Evolutionary conservation across 2,888 invertebrate species (phyloP).

Genomic region (Minunthozetes semirufus): DNA sequence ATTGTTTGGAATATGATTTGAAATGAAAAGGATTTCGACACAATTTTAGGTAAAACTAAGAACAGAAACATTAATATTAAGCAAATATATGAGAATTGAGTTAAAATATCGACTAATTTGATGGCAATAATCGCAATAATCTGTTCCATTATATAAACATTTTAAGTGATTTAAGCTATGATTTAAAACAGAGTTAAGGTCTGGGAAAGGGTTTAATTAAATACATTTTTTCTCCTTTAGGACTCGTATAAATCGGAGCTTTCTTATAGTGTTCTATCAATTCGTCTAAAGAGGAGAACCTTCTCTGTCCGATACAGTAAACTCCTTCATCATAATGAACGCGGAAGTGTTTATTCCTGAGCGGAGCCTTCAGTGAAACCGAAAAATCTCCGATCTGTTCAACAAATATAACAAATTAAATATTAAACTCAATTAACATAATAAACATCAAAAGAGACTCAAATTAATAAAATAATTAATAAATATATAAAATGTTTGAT

Average conservation of each 20-base stretch:
- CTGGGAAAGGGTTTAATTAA: conserved; percentile 71
- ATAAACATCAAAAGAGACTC: too few relatives aligned
- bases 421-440: too few relatives aligned
- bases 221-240: conserved; percentile 94
- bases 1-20: too few relatives aligned
- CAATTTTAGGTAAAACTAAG: too few relatives aligned
- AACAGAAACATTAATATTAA: too few relatives aligned
- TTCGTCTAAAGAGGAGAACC: conserved; percentile 90
- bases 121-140: neutral
- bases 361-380: conserved; percentile 93
- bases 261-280: conserved; percentile 97
- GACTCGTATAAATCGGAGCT: conserved; percentile 97
- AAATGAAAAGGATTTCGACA: too few relatives aligned
- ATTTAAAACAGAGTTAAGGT: conserved; percentile 2
- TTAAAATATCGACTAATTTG: neutral
- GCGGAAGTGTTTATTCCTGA: conserved; percentile 97
- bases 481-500: too few relatives aligned
- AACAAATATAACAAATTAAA: conserved; percentile 17
- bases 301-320: conserved; percentile 96
- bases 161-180: neutral
- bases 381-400: conserved; percentile 94
- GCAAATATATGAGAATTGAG: neutral
- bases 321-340: conserved; percentile 83
- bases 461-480: too few relatives aligned
- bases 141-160: neutral